phyloP scores from a whole-genome alignment of 2,888 invertebrate genomes.

The Andrena bucephala region DNA sequence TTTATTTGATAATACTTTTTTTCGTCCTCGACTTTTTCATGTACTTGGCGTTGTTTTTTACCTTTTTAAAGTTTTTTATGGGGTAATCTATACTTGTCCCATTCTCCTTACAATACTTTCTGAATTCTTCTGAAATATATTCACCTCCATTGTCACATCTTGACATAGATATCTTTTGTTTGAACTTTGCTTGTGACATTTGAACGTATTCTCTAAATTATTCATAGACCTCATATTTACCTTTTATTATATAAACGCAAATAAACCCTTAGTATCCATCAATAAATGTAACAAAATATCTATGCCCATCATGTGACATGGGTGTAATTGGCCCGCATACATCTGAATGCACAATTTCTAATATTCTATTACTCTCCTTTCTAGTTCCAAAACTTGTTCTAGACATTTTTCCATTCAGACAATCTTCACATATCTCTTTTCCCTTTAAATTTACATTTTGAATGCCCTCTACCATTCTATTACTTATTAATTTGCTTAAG shows the following conservation, averaged over 20 bases:
- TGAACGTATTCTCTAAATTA: constrained; percentile 10
- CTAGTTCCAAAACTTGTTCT: constrained; percentile 9
- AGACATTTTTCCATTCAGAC: constrained; percentile 8
- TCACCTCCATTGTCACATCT: constrained; percentile 28
- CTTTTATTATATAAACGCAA: not conserved
- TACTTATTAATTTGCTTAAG: not conserved
- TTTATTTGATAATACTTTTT: no score
- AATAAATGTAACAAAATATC: constrained; percentile 22
- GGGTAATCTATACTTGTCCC: no score
- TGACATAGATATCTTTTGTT: not conserved
- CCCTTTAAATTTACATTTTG: not conserved
- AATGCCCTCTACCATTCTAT: constrained; percentile 17
- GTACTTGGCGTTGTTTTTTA: no score
- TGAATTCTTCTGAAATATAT: not conserved
- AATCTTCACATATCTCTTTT: not conserved
- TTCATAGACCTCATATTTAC: constrained; percentile 5
- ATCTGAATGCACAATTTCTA: constrained; percentile 23
- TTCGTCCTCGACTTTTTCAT: no score
- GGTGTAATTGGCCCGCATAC: constrained; percentile 18
- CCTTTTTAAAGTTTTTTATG: no score
- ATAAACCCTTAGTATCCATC: constrained; percentile 14
- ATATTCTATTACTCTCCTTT: constrained; percentile 7
- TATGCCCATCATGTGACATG: not conserved
- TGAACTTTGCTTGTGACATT: constrained; percentile 10
- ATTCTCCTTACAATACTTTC: not conserved